phyloP scores from a whole-genome alignment of 2,113 vertebrate species.

The Pelmatolapia mariae region DNA sequence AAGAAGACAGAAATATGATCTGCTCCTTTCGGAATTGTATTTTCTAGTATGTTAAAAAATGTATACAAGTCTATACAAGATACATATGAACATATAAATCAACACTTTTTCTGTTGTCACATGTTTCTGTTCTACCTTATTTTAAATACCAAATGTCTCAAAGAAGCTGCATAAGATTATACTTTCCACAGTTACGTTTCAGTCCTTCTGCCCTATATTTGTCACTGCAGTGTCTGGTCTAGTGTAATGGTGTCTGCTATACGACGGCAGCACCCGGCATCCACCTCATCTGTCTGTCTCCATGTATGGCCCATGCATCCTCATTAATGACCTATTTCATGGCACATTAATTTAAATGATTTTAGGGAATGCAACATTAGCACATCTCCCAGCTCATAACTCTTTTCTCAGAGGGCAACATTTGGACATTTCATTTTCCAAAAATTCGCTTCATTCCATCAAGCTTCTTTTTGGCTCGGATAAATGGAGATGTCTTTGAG shows the following conservation, averaged over 20 bases:
- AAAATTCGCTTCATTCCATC: neutral
- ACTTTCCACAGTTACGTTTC: neutral
- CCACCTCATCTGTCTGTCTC: conserved; percentile 55
- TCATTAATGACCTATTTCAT: conserved; percentile 71
- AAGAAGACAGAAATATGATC: neutral
- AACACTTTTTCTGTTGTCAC: neutral
- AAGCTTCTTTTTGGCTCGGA: neutral
- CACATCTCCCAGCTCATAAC: conserved; percentile 51
- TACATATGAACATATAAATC: neutral
- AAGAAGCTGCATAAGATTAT: neutral
- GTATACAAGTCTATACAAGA: neutral
- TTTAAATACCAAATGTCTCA: neutral
- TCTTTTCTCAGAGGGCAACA: conserved; percentile 43
- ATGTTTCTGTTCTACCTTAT: neutral
- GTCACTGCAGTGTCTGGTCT: neutral
- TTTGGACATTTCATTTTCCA: conserved; percentile 41
- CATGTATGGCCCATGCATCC: conserved; percentile 57
- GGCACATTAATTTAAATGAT: conserved; percentile 69
- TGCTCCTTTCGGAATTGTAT: fast-evolving
- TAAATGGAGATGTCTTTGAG: neutral
- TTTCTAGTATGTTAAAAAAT: neutral
- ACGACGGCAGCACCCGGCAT: neutral
- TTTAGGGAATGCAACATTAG: conserved; percentile 66
- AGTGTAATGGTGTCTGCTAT: conserved; percentile 39
- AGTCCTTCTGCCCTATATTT: neutral